Conservation (phyloP, 2,113 vertebrate genomes). For the Sisor rabdophorus region DNA sequence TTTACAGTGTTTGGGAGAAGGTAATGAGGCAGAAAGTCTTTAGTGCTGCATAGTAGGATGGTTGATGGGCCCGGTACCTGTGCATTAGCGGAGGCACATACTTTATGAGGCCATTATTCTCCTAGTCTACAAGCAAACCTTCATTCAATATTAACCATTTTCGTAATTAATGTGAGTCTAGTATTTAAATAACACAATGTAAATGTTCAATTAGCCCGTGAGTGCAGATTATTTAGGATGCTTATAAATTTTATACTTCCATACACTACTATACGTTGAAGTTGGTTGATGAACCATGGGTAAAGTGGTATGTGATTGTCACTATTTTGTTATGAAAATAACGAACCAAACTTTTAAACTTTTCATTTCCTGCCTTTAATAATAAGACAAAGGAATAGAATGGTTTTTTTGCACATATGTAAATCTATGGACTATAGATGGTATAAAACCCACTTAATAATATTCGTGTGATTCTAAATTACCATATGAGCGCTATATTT, state of each 20-base stretch:
- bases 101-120: slow-evolving; percentile 6
- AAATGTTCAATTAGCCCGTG: neutral
- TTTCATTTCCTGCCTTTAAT: too few relatives aligned
- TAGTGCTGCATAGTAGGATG: slow-evolving; percentile 3
- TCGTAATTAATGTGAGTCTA: neutral
- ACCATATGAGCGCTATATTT: too few relatives aligned
- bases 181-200: slow-evolving; percentile 29
- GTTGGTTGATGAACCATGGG: neutral
- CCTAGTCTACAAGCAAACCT: slow-evolving; percentile 1
- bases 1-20: slow-evolving; percentile 37
- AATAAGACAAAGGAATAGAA: too few relatives aligned
- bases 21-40: slow-evolving; percentile 38
- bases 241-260: neutral
- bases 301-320: neutral
- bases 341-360: too few relatives aligned
- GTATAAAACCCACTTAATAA: neutral
- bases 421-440: neutral
- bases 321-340: too few relatives aligned
- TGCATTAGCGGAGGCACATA: slow-evolving; percentile 2
- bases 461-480: neutral
- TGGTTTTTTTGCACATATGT: neutral
- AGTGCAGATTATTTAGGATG: neutral
- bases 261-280: too few relatives aligned
- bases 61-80: slow-evolving; percentile 13
- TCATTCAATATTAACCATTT: neutral